phyloP scores from a whole-genome alignment of 1,140 invertebrate genomes.

The Macrocentrus cingulum region DNA sequence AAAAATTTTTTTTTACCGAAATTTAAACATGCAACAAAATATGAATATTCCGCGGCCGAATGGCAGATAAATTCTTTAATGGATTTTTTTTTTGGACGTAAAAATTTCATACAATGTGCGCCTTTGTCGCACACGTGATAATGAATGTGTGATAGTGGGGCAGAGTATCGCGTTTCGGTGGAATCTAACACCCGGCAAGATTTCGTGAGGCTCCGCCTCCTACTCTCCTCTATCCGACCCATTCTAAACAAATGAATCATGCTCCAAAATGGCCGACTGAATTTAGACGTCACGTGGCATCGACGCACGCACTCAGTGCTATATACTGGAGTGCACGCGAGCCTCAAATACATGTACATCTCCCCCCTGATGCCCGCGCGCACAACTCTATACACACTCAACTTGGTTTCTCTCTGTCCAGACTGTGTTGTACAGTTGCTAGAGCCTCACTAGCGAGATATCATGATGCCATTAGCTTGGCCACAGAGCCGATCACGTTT shows the following conservation, averaged over 20 bases:
- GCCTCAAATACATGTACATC: constrained; percentile 9
- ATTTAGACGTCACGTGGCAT: constrained; percentile 38
- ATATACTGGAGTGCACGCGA: background rate
- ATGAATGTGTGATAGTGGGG: background rate
- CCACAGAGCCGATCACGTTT: constrained; percentile 23
- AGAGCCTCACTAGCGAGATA: constrained; percentile 21
- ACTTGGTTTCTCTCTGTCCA: constrained; percentile 1
- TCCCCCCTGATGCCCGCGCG: background rate
- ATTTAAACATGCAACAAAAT: no score
- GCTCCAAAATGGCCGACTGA: constrained; percentile 39
- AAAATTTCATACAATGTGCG: no score
- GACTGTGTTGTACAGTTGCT: constrained; percentile 8
- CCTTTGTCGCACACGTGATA: constrained; percentile 30
- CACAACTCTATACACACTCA: no score
- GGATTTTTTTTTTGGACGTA: no score
- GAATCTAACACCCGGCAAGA: constrained; percentile 33
- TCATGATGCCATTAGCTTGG: constrained; percentile 24
- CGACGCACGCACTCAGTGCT: constrained; percentile 29
- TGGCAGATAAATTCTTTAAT: no score
- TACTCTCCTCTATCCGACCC: constrained; percentile 35
- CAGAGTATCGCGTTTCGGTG: constrained; percentile 30
- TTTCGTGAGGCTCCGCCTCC: constrained; percentile 37
- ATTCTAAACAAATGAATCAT: constrained; percentile 41
- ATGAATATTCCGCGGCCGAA: no score
- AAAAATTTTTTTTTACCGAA: constrained; percentile 43